Base-by-base conservation (phyloP, 2,888 invertebrate species). In the Epirrhoe tristata region DNA sequence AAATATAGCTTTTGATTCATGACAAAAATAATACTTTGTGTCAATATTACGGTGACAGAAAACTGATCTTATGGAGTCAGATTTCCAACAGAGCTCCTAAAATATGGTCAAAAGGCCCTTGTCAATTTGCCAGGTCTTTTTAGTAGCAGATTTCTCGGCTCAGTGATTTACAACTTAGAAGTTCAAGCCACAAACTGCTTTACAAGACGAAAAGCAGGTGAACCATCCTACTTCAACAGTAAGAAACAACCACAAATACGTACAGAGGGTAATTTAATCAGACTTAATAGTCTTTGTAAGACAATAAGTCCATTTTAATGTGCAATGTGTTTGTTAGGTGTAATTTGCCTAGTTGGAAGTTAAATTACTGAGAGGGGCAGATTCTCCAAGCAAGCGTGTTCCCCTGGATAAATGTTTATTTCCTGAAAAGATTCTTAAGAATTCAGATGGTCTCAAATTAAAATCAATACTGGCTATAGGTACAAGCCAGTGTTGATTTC, bases 231-330 rank as follows among this genome's bases (percentile, higher is more conserved):
- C 63, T 52, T 43, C 14, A 58, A 66, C 16, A 39, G 31, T 48
- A 16, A 34, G 53, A 53, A 46, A 58, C 55, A 56, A 63, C 73
- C 74, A 72, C 73, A 70, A 70, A 68, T 71, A 72, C 72, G 63
- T 68, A 69, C 54, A 53, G 53, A 63, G 67, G 79, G 79, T 80
- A 82, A 81, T 82, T 82, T 79, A 80, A 83, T 80, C 80, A 72
- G 75, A 77, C 74, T 71, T 80, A 81, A 84, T 83, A 76, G 76
- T 78, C 73, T 74, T 55, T 65, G 75, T 75, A 48, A 73, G 79
- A 71, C 76, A 81, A 86, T 90, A 83, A 86, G 79, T 91, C 84
- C 79, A 75, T 78, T 87, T 89, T 85, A 90, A 86, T 83, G 89
- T 77, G 83, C 86, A 77, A 89, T 90, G 82, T 80, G 78, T 90